phyloP scores from a whole-genome alignment of 2,797 vertebrate species.

The Ammospiza maritima region DNA sequence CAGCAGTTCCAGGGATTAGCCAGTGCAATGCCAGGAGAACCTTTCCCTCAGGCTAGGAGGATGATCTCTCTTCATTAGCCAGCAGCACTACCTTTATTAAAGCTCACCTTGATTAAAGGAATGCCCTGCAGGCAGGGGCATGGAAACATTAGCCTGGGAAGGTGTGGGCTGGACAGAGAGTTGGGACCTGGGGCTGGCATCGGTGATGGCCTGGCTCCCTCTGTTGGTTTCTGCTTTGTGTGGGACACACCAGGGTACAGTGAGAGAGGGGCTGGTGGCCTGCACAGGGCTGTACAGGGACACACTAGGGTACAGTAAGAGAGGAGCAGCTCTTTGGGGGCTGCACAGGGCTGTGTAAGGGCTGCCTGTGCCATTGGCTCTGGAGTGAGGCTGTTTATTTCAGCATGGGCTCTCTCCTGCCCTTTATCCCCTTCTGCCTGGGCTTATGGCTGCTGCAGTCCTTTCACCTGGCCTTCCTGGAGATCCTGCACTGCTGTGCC shows the following conservation, averaged over 20 bases:
- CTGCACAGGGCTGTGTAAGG: background rate
- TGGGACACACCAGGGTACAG: background rate
- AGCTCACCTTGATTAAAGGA: background rate
- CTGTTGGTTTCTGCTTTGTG: background rate
- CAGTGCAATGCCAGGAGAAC: background rate
- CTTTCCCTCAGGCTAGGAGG: background rate
- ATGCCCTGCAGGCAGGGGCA: background rate
- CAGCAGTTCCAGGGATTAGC: background rate
- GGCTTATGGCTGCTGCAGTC: background rate
- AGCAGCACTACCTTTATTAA: background rate
- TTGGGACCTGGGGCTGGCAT: fast-evolving
- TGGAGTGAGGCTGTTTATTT: background rate
- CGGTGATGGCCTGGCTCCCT: slow-evolving; percentile 18
- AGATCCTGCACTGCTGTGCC: background rate
- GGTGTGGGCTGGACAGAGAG: background rate
- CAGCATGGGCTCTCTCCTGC: background rate
- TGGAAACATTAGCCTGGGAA: background rate
- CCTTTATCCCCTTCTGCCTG: background rate
- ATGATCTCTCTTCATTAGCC: background rate
- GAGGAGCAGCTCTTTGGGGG: too few species aligned
- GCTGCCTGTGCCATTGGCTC: background rate
- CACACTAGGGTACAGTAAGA: too few species aligned
- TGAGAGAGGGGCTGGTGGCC: background rate
- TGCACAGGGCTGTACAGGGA: too few species aligned
- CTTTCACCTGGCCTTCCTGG: background rate